Evolutionary conservation across 2,888 invertebrate genomes (phyloP).

Genomic region (Cotesia congregata): DNA sequence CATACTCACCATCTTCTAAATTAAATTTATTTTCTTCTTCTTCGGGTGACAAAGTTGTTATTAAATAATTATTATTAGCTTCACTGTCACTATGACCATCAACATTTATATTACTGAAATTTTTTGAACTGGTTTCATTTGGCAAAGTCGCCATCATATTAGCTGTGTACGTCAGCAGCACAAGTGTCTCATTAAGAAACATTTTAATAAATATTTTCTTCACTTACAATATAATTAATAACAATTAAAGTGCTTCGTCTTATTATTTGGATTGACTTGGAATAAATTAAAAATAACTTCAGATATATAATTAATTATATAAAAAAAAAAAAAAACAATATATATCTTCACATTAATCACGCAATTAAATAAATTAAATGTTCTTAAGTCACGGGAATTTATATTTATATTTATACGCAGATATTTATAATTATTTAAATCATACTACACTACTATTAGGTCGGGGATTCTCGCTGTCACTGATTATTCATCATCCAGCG

Average conservation of each 20-base stretch:
- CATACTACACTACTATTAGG: neutral
- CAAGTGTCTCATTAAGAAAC: conserved; percentile 62
- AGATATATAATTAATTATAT: no score
- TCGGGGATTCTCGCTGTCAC: neutral
- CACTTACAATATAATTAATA: conserved; percentile 13
- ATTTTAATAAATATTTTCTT: conserved; percentile 47
- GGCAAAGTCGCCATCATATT: conserved; percentile 60
- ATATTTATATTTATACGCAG: conserved; percentile 7
- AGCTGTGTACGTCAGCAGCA: conserved; percentile 61
- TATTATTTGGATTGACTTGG: no score
- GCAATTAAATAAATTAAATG: neutral
- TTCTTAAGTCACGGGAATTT: neutral
- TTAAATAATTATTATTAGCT: conserved; percentile 48
- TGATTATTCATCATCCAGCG: neutral
- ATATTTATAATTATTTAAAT: conserved; percentile 13
- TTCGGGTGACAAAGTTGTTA: conserved; percentile 61
- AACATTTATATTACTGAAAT: conserved; percentile 27
- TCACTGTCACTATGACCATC: conserved; percentile 23
- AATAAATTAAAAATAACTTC: no score
- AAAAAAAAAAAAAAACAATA: no score
- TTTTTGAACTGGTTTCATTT: conserved; percentile 48
- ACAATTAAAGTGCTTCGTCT: neutral
- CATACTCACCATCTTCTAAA: conserved; percentile 61
- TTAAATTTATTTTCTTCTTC: conserved; percentile 62
- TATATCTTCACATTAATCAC: neutral